A percentile compares a stretch with the other conserved stretches of the same genome.
phyloP scores from a whole-genome alignment of 2,888 invertebrate genomes.

The Aleiodes leptofemur region DNA sequence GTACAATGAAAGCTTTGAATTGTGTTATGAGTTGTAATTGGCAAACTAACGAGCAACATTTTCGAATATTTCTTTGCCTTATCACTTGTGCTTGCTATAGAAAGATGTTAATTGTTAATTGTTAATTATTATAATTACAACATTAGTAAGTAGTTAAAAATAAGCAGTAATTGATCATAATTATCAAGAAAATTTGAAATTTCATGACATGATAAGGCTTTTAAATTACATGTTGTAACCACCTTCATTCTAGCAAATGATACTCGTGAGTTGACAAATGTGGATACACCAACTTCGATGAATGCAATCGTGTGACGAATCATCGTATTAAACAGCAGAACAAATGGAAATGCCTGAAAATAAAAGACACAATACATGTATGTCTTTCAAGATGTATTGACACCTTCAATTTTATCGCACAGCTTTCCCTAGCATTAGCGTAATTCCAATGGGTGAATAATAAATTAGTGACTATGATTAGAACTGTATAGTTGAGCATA shows the following conservation, averaged over 20 bases:
- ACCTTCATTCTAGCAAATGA: slow-evolving; percentile 71
- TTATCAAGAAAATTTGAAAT: too few relatives aligned
- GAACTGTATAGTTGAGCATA: too few relatives aligned
- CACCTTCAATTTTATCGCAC: not conserved
- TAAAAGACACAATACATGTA: slow-evolving; percentile 27
- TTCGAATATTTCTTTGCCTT: too few relatives aligned
- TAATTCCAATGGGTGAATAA: not conserved
- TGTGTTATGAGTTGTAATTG: too few relatives aligned
- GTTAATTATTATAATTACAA: too few relatives aligned
- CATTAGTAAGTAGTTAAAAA: too few relatives aligned
- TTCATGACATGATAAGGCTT: not conserved
- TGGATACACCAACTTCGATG: slow-evolving; percentile 67
- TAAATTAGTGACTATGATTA: slow-evolving; percentile 34
- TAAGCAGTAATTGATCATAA: too few relatives aligned
- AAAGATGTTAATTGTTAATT: too few relatives aligned
- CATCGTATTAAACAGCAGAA: slow-evolving; percentile 70
- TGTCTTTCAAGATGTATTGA: slow-evolving; percentile 4
- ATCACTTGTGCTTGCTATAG: too few relatives aligned
- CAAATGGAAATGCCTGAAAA: slow-evolving; percentile 72
- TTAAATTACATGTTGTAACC: slow-evolving; percentile 46
- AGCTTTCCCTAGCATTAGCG: too few relatives aligned
- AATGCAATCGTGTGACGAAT: slow-evolving; percentile 67
- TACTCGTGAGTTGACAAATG: slow-evolving; percentile 65
- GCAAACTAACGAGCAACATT: too few relatives aligned
- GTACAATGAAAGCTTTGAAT: too few relatives aligned